Conservation (phyloP, 2,888 invertebrate species). For the Argyresthia albistria region DNA sequence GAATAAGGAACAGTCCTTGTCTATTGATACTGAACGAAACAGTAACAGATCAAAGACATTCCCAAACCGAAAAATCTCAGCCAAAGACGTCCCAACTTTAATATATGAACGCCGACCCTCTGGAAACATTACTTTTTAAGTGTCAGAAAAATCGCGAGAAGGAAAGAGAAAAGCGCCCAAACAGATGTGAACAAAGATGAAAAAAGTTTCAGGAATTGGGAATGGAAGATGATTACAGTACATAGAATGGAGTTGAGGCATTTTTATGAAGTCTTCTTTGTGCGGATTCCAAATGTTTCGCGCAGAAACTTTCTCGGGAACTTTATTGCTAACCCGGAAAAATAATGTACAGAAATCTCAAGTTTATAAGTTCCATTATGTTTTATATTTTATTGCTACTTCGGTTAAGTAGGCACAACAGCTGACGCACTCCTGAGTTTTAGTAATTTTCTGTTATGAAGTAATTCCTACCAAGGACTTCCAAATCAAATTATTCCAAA, state of each 20-base stretch:
- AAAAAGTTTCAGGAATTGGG: conserved; percentile 63
- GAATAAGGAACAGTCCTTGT: conserved; percentile 8
- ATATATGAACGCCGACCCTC: conserved; percentile 1
- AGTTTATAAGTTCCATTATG: conserved; percentile 29
- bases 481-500: too few species aligned
- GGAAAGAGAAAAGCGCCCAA: conserved; percentile 35
- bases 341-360: conserved; percentile 43
- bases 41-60: neutral
- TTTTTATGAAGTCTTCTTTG: conserved; percentile 64
- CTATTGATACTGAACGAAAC: neutral
- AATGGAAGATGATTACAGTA: conserved; percentile 66
- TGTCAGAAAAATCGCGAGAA: conserved; percentile 40
- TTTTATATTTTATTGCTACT: conserved; percentile 43
- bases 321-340: conserved; percentile 39
- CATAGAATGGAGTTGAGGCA: conserved; percentile 58
- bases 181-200: conserved; percentile 68
- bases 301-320: conserved; percentile 32
- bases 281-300: conserved; percentile 58
- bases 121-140: conserved; percentile 15
- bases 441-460: neutral
- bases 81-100: neutral
- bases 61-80: neutral
- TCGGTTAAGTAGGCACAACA: conserved; percentile 15
- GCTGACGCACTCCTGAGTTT: conserved; percentile 10
- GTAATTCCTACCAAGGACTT: too few species aligned